Evolutionary conservation across 2,797 vertebrate genomes (phyloP).

Genomic region (Percopsis omiscomaycus): DNA sequence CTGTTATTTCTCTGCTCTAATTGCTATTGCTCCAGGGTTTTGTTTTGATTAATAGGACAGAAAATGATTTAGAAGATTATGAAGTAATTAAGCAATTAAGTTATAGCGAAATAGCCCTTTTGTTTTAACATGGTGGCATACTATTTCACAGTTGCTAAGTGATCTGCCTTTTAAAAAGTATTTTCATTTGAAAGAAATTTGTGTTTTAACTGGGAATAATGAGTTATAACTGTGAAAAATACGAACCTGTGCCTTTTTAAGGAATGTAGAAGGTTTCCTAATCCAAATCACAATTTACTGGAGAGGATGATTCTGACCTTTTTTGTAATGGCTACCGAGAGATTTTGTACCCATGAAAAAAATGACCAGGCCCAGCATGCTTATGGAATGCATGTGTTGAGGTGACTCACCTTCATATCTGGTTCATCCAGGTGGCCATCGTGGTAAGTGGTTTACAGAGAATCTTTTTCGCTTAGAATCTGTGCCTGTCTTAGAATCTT

Average conservation of each 20-base stretch:
- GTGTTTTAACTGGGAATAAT: not conserved
- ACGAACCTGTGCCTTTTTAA: too few species aligned
- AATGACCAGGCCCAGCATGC: not conserved
- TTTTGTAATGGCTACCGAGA: constrained; percentile 9
- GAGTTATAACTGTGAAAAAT: too few species aligned
- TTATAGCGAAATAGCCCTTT: too few species aligned
- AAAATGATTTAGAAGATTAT: not conserved
- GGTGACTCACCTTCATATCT: constrained; percentile 17
- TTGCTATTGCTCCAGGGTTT: not conserved
- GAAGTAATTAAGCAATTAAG: too few species aligned
- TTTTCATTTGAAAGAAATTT: too few species aligned
- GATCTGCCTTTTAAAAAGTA: too few species aligned
- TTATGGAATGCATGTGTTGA: constrained; percentile 8
- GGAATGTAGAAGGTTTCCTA: not conserved
- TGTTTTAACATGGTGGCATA: too few species aligned
- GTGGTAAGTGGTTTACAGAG: constrained; percentile 48
- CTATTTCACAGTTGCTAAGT: too few species aligned
- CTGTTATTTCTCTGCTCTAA: not conserved
- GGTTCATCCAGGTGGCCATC: constrained; percentile 29
- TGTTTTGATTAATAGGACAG: not conserved
- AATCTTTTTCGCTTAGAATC: constrained; percentile 40
- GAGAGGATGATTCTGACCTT: constrained; percentile 4
- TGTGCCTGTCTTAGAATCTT: too few species aligned
- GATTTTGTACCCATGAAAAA: constrained; percentile 9
- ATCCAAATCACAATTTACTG: not conserved